Conservation (phyloP, 2,113 vertebrate genomes). For the Haliaeetus leucogaster region DNA sequence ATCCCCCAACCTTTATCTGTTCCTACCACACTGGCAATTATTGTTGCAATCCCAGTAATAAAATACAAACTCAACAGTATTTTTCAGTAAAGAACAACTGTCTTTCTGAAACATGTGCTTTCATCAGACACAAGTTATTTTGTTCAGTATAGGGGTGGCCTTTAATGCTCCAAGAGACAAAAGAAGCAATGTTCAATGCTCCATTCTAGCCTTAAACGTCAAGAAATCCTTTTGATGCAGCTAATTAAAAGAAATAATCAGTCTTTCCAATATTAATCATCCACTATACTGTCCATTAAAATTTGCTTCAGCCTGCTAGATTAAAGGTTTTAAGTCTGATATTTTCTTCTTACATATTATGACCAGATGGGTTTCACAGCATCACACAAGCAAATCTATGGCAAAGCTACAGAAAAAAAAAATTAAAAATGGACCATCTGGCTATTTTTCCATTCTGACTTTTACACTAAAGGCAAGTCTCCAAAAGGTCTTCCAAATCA, state of each 20-base stretch:
- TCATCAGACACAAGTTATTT: constrained; percentile 41
- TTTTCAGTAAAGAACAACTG: constrained; percentile 26
- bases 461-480: not conserved
- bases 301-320: not conserved
- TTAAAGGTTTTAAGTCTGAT: not conserved
- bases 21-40: constrained; percentile 2
- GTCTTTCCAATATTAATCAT: not conserved
- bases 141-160: constrained; percentile 1
- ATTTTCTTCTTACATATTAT: not conserved
- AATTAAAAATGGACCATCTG: not conserved
- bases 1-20: not conserved
- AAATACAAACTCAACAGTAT: constrained; percentile 18
- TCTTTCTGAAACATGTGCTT: constrained; percentile 26
- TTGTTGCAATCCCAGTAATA: constrained; percentile 17
- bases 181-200: constrained; percentile 23
- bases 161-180: constrained; percentile 29
- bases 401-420: not conserved
- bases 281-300: not conserved
- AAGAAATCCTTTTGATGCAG: constrained; percentile 22
- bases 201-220: constrained; percentile 16
- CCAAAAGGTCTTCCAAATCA: not conserved
- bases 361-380: constrained; percentile 17
- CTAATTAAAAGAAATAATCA: constrained; percentile 15
- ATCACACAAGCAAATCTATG: not conserved
- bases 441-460: constrained; percentile 2